phyloP scores from a whole-genome alignment of 1,140 invertebrate genomes.

The Drosophila quadrilineata region DNA sequence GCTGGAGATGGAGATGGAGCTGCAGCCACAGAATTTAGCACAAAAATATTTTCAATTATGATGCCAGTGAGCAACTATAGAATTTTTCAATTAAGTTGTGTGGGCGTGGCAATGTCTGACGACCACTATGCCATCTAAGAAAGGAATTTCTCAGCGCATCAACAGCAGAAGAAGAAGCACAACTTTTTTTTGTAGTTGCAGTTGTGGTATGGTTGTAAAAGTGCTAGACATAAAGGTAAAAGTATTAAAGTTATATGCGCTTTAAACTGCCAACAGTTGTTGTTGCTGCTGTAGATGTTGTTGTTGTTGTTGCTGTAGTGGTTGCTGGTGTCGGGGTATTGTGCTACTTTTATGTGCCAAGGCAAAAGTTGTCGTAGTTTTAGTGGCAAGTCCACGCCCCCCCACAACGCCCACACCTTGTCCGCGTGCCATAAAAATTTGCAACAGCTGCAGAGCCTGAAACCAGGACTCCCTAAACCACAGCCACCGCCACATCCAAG shows the following conservation, averaged over 20 bases:
- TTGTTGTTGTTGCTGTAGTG: constrained; percentile 28
- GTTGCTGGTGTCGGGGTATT: constrained; percentile 1
- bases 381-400: constrained; percentile 45
- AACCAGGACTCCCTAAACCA: constrained; percentile 6
- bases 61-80: constrained; percentile 70
- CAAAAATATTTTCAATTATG: constrained; percentile 78
- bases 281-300: constrained; percentile 31
- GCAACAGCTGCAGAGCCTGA: constrained; percentile 67
- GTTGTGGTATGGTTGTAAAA: constrained; percentile 57
- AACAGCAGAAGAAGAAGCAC: constrained; percentile 48
- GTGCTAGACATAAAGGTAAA: constrained; percentile 75
- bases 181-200: constrained; percentile 28
- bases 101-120: background rate
- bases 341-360: constrained; percentile 69
- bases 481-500: background rate
- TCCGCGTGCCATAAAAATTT: constrained; percentile 76
- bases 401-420: constrained; percentile 60
- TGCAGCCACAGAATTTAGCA: constrained; percentile 53
- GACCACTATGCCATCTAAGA: constrained; percentile 41
- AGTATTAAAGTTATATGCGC: constrained; percentile 75
- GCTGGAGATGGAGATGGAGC: constrained; percentile 4
- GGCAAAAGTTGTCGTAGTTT: constrained; percentile 71
- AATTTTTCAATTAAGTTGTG: constrained; percentile 74
- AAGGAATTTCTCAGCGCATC: constrained; percentile 64
- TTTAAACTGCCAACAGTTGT: constrained; percentile 62